Conservation (phyloP, 1,140 invertebrate species). For the Apis laboriosa region DNA sequence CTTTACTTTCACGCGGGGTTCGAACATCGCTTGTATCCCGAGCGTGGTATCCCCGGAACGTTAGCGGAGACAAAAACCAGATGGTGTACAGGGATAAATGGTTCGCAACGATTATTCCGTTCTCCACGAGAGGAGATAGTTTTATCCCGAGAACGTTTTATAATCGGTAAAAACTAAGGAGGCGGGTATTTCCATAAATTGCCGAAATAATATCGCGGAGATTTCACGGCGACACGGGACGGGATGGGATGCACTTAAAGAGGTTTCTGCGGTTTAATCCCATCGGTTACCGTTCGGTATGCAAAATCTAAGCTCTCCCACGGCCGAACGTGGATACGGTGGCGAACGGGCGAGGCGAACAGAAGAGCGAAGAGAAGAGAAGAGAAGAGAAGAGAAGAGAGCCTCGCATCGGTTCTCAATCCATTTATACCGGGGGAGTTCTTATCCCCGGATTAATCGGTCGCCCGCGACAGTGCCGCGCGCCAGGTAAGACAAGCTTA, state of each 20-base stretch:
- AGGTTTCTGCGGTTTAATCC: conserved; percentile 56
- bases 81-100: neutral
- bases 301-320: conserved; percentile 53
- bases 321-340: conserved; percentile 10
- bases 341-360: conserved; percentile 4
- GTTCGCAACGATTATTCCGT: neutral
- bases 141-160: conserved; percentile 4
- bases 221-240: conserved; percentile 27
- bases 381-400: neutral
- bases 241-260: conserved; percentile 42
- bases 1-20: too few species aligned
- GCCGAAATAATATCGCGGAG: conserved; percentile 42
- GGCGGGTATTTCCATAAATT: conserved; percentile 40
- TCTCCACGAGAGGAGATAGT: neutral
- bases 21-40: too few species aligned
- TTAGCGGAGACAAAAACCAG: neutral
- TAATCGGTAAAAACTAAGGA: conserved; percentile 2
- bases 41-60: too few species aligned
- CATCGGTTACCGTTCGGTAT: conserved; percentile 60
- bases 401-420: conserved; percentile 58
- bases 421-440: conserved; percentile 60
- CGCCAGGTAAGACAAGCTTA: conserved; percentile 64
- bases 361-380: neutral
- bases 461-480: conserved; percentile 54
- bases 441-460: conserved; percentile 68